Conservation (phyloP, 2,797 vertebrate genomes). For the Paramormyrops hopkinsi region DNA sequence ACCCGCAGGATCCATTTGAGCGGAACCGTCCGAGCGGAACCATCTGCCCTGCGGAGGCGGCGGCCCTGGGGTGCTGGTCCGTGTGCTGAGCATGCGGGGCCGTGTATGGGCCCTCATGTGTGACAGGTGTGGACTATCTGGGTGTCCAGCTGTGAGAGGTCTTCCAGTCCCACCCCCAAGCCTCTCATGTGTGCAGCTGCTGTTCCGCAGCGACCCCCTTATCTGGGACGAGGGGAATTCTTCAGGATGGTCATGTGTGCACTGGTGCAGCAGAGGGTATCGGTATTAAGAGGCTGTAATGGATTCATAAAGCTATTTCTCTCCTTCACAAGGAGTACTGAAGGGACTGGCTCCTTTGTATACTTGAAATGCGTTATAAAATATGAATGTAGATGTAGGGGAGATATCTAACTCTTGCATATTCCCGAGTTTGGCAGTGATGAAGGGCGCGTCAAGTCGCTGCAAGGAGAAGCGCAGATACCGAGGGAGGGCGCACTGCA, state of each 20-base stretch:
- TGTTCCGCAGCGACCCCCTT: conserved; percentile 20
- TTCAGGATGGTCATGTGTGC: neutral
- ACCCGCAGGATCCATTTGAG: neutral
- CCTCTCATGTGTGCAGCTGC: conserved; percentile 35
- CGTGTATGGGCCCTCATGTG: conserved; percentile 31
- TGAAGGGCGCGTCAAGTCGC: neutral
- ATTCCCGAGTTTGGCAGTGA: neutral
- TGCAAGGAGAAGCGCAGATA: neutral
- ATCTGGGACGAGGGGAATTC: conserved; percentile 16
- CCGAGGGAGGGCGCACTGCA: neutral
- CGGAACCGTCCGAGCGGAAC: neutral
- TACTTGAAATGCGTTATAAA: neutral
- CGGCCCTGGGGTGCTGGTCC: conserved; percentile 30
- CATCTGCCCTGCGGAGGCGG: conserved; percentile 26
- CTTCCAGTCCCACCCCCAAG: conserved; percentile 23
- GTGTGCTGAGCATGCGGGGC: conserved; percentile 31
- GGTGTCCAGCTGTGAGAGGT: conserved; percentile 29
- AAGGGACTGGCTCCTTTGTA: neutral
- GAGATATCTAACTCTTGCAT: neutral
- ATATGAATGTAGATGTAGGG: neutral
- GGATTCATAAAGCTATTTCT: neutral
- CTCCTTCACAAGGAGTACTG: neutral
- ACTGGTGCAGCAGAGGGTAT: neutral
- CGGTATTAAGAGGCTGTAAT: conserved; percentile 9
- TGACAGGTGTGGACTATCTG: conserved; percentile 37